These are phyloP conservation scores for Drosophila persimilis DNA, from an alignment of 1,140 invertebrate genomes.

Conservation along the genomic window DNA sequence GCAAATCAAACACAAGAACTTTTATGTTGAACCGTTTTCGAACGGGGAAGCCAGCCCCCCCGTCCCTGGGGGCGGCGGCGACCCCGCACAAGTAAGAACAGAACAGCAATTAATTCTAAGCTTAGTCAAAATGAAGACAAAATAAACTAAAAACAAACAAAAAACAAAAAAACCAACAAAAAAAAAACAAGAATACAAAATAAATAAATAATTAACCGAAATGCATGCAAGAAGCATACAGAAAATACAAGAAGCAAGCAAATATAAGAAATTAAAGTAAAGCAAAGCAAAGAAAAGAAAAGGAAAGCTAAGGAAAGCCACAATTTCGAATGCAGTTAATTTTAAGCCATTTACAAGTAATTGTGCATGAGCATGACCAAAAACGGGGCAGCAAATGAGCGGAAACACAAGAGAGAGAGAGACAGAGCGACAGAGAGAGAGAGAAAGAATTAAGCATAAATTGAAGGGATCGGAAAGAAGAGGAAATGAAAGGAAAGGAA, in stretches of 20 bases:
- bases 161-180: slow-evolving; percentile 40
- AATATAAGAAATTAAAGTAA: slow-evolving; percentile 16
- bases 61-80: slow-evolving; percentile 6
- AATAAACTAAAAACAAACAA: slow-evolving; percentile 42
- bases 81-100: slow-evolving; percentile 65
- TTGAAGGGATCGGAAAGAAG: slow-evolving; percentile 22
- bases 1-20: slow-evolving; percentile 52
- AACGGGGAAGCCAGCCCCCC: slow-evolving; percentile 9
- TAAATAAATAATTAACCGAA: slow-evolving; percentile 33
- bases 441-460: slow-evolving; percentile 30
- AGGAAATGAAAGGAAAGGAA: slow-evolving; percentile 20
- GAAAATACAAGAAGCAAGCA: slow-evolving; percentile 12
- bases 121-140: slow-evolving; percentile 79
- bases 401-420: slow-evolving; percentile 22
- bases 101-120: slow-evolving; percentile 81
- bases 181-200: slow-evolving; percentile 42
- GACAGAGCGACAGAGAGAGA: slow-evolving; percentile 23
- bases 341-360: slow-evolving; percentile 54
- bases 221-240: slow-evolving; percentile 5
- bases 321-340: slow-evolving; percentile 67
- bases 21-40: slow-evolving; percentile 73
- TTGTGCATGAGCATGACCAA: slow-evolving; percentile 68
- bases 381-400: slow-evolving; percentile 25
- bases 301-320: slow-evolving; percentile 29
- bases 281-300: background rate